Conservation (phyloP, 1,140 invertebrate genomes). For the Drosophila mojavensis region DNA sequence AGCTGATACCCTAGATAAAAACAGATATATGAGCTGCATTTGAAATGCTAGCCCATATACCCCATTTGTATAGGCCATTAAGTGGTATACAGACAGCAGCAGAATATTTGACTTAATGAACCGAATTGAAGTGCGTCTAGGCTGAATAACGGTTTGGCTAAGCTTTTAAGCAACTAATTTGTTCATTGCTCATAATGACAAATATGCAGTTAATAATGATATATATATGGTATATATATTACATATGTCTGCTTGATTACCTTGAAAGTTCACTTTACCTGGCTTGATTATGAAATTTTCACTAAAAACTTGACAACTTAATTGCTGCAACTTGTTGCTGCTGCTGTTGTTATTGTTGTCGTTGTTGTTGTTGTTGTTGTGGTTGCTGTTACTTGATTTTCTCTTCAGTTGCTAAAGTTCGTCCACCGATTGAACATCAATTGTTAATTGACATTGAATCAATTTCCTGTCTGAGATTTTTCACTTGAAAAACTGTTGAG, state of each 20-base stretch:
- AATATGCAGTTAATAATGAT: not conserved
- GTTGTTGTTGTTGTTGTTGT: not conserved
- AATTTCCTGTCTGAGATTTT: conserved; percentile 52
- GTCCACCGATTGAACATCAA: conserved; percentile 21
- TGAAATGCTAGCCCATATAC: no score
- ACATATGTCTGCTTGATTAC: conserved; percentile 23
- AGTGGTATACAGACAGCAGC: no score
- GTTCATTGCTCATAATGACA: no score
- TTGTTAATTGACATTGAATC: conserved; percentile 57
- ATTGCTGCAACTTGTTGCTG: conserved; percentile 18
- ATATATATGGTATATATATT: not conserved
- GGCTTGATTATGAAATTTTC: conserved; percentile 42
- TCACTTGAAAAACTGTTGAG: conserved; percentile 5
- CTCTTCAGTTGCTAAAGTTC: conserved; percentile 47
- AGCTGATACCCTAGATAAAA: no score
- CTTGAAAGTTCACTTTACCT: conserved; percentile 19
- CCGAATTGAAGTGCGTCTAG: not conserved
- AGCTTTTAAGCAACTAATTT: not conserved
- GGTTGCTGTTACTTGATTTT: conserved; percentile 33
- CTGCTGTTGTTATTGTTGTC: not conserved
- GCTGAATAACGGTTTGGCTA: not conserved
- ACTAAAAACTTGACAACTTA: conserved; percentile 41
- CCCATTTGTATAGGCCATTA: no score
- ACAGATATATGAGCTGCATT: no score
- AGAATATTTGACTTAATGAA: not conserved